These are phyloP conservation scores for Piprites chloris DNA, from an alignment of 2,113 vertebrate genomes.

Conservation along the genomic window DNA sequence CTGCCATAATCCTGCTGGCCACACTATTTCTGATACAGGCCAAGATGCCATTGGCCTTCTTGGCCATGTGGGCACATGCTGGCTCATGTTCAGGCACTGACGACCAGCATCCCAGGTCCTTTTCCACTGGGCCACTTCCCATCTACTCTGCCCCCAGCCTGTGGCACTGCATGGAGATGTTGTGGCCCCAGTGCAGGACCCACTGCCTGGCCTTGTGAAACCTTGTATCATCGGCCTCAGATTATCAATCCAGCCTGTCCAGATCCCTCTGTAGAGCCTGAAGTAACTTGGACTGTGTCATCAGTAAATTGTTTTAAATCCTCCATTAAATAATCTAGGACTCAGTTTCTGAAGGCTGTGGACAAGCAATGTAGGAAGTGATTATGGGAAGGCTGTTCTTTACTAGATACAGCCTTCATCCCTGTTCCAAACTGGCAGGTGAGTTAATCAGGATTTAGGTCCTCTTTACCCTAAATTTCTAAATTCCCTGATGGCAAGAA, in stretches of 20 bases:
- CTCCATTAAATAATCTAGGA: neutral
- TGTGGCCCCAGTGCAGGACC: neutral
- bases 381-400: neutral
- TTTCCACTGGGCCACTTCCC: neutral
- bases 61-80: neutral
- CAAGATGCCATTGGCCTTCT: neutral
- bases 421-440: neutral
- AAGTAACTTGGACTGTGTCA: neutral
- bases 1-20: neutral
- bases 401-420: neutral
- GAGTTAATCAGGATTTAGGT: neutral
- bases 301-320: neutral
- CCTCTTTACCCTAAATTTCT: neutral
- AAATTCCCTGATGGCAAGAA: neutral
- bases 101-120: neutral
- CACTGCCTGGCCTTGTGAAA: neutral
- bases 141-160: neutral
- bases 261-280: neutral
- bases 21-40: fast-evolving
- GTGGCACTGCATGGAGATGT: neutral
- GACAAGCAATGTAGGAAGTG: neutral
- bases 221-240: fast-evolving
- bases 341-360: neutral
- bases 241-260: neutral
- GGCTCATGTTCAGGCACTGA: neutral